Evolutionary conservation across 2,888 invertebrate species (phyloP), one percentile per base, ranked within the genome.

Genomic region (Polyommatus iphigenia): DNA sequence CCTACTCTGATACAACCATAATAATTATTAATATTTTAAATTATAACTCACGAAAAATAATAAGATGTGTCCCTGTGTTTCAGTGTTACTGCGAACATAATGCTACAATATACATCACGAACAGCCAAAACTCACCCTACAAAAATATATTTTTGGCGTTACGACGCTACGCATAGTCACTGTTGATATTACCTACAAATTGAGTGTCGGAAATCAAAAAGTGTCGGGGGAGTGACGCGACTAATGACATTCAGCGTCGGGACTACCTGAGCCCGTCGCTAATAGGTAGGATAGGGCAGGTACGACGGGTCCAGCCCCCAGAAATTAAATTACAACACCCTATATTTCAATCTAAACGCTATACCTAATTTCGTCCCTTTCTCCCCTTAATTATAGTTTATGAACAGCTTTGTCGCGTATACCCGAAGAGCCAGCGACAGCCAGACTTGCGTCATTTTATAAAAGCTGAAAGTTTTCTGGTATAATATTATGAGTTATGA

Each of bases 321-420:
- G 89, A 90, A 91, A 91, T 90, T 87, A 88, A 89, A 88, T 92
- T 91, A 91, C 85, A 87, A 83, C 84, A 85, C 86, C 83, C 89
- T 89, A 88, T 89, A 91, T 91, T 91, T 89, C 91, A 89, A 91
- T 92, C 91, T 91, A 90, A 90, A 89, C 86, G 89, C 89, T 89
- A 90, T 89, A 89, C 86, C 91, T 90, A 92, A 91, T 91, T 76
- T 62, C 46, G 62, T 62, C 76, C 76, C 76, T 62, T 62, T 76
- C 71, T 71, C 71, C 71, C 8, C 32, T 71, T 76, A 79, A 79
- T 79, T 78, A 78, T 79, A 78, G 86, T 88, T 89, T 89, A 88
- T 84, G 79, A 81, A 86, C 87, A 87, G 87, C 86, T 83, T 84
- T 86, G 84, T 82, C 46, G 46, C 7, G 46, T 8, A 10, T 36